A percentile compares a stretch with the other conserved stretches of the same genome.
These are phyloP conservation scores for Anguilla megastoma DNA, from an alignment of 2,797 vertebrate species.

Conservation along the genomic window DNA sequence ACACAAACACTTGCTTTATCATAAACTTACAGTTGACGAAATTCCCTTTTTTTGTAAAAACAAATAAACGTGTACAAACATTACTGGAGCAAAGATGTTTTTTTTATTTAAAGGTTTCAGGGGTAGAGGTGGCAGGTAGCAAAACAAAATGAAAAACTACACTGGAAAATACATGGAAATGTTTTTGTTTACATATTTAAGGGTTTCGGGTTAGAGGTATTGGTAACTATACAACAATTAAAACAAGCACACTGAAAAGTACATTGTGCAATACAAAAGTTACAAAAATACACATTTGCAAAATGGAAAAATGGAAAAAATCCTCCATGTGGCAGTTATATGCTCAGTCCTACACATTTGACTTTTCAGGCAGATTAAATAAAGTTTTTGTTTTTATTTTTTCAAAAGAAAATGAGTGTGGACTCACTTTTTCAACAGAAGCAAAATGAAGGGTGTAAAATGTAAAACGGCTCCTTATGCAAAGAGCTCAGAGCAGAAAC, in stretches of 20 bases:
- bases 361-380: neutral
- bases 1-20: neutral
- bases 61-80: slow-evolving; percentile 19
- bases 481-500: neutral
- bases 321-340: neutral
- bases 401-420: neutral
- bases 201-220: neutral
- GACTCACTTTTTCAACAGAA: neutral
- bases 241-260: neutral
- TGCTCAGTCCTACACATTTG: too few species aligned
- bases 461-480: neutral
- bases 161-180: neutral
- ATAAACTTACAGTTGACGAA: slow-evolving; percentile 10
- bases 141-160: neutral
- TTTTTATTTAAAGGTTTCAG: neutral
- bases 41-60: slow-evolving; percentile 27
- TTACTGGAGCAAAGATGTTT: neutral
- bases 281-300: neutral
- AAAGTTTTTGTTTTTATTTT: neutral
- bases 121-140: neutral
- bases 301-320: neutral
- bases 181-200: neutral
- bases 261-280: neutral
- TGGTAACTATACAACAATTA: neutral
- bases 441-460: neutral